Percentiles rank a stretch among this genome's conserved stretches.
phyloP scores from a whole-genome alignment of 2,113 vertebrate genomes.

The Notechis scutatus region DNA sequence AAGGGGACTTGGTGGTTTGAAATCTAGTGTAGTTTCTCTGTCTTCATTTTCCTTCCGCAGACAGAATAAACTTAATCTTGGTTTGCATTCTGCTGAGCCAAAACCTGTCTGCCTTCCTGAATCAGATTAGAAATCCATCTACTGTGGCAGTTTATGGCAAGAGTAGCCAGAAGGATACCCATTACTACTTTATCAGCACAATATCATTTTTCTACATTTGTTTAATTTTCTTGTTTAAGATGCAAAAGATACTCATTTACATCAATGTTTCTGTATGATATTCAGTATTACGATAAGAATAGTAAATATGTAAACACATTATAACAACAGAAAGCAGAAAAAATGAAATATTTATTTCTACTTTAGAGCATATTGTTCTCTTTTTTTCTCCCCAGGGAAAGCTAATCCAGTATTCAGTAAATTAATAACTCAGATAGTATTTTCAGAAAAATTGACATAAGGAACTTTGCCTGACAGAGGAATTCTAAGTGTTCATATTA shows the following conservation, averaged over 20 bases:
- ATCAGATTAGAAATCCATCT: background rate
- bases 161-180: background rate
- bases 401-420: background rate
- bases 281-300: background rate
- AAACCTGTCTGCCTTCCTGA: background rate
- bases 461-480: background rate
- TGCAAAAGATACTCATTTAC: background rate
- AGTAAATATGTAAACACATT: background rate
- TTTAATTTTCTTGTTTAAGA: background rate
- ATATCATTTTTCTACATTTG: background rate
- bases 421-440: background rate
- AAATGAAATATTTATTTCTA: background rate
- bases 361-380: background rate
- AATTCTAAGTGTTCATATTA: background rate
- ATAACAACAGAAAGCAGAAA: background rate
- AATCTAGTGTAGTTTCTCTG: background rate
- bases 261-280: background rate
- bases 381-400: background rate
- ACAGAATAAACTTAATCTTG: background rate
- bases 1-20: background rate
- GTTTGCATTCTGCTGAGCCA: background rate
- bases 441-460: background rate
- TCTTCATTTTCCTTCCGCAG: background rate
- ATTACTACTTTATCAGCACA: background rate
- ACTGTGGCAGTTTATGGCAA: background rate